Conservation (phyloP, 1,140 invertebrate genomes). For the Marisa cornuarietis region DNA sequence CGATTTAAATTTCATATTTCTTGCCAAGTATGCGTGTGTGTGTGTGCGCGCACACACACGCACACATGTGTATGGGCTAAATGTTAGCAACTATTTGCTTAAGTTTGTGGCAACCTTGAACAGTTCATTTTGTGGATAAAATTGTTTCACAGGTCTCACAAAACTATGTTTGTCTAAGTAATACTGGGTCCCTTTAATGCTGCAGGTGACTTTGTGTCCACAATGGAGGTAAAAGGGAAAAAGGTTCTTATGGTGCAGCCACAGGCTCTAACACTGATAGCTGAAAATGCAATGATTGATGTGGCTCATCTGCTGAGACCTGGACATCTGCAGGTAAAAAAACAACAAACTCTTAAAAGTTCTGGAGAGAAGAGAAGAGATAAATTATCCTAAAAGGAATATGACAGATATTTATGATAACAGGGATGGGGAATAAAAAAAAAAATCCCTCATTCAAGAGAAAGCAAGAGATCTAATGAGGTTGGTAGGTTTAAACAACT, state of each 20-base stretch:
- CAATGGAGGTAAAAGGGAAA: conserved; percentile 60
- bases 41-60: not conserved
- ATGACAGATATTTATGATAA: too few relatives aligned
- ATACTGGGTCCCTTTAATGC: conserved; percentile 12
- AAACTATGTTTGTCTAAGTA: not conserved
- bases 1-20: too few relatives aligned
- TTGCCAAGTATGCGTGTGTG: not conserved
- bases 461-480: too few relatives aligned
- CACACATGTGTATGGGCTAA: not conserved
- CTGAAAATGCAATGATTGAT: conserved; percentile 65
- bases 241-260: conserved; percentile 59
- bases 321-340: conserved; percentile 60
- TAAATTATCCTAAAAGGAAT: too few relatives aligned
- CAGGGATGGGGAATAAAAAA: too few relatives aligned
- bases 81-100: not conserved
- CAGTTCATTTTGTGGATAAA: not conserved
- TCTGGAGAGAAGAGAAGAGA: too few relatives aligned
- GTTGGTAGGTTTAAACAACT: too few relatives aligned
- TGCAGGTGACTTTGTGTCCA: conserved; percentile 65
- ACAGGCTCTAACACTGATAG: conserved; percentile 61
- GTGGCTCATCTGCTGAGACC: conserved; percentile 65
- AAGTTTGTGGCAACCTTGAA: not conserved
- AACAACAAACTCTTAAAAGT: too few relatives aligned
- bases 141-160: not conserved
- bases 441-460: too few relatives aligned